Evolutionary conservation across 1,140 invertebrate species (phyloP), one percentile per base, ranked within the genome.

Genomic region (Bilobella aurantiaca): DNA sequence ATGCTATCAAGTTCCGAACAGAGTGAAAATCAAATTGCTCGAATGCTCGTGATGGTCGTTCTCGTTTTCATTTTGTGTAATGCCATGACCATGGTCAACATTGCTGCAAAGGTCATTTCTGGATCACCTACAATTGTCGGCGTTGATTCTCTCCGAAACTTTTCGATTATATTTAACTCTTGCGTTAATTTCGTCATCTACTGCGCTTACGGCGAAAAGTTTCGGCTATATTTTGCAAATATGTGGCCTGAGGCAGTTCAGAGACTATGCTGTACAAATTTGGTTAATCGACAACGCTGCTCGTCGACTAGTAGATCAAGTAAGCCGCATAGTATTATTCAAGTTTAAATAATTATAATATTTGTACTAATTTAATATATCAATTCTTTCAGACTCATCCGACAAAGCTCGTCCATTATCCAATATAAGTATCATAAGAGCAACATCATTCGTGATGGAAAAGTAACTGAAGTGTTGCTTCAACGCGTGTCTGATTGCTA

Each of bases 121-220:
- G 58, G 42, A 1, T 1, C 3, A 14, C 30, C 60, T 18, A 47
- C 25, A 2, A 47, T 66, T 31, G 28, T 53, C 1, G 58, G 58
- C 18, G 14, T 66, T 3, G 64, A 66, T 18, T 61, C 31, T n/a
- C 3, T 66, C 3, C 5, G 64, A 29, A 66, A 61, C 27, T 66
- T 66, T 56, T 21, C 47, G 1, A 3, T 62, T 12, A 32, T 66
- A 18, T 56, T 66, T 37, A 66, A 66, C 25, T 62, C 58, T 1
- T 66, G 57, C 18, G 34, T 66, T 18, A 66, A 66, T 30, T 66
- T 66, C 27, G 27, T 62, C 3, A 66, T 66, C 53, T 66, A 66
- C 30, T 62, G 37, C 42, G 32, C 58, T n/a, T 32, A 62, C 12
- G 64, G 58, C 25, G 58, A 62, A 62, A 66, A 62, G 21, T 66